Evolutionary conservation across 2,888 invertebrate genomes (phyloP), one percentile per base, ranked within the genome.

Genomic region (Epistrophe eligans): DNA sequence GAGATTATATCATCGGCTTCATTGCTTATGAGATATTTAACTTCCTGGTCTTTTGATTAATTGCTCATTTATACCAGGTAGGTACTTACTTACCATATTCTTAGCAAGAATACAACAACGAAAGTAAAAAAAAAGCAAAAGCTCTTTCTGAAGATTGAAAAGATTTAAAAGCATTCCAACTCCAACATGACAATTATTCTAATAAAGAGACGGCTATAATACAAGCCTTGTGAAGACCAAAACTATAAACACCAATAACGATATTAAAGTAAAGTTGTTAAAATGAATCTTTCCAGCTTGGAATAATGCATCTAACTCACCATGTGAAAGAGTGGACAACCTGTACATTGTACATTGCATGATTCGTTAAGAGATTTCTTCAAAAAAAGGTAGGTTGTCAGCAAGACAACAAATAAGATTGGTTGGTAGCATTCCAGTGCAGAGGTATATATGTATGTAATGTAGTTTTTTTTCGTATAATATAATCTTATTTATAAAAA

Each of bases 41-140:
- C 50, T 50, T 50, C 50, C 50, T 50, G 50, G 50, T 50, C 50
- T 50, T 50, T 50, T 50, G 19, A 50, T 50, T 50, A 50, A 50
- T 50, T 50, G 19, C 11, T 19, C 10, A 17, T 19, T 10, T 10
- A 17, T 19, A 50, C 10, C 10, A 3, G 17, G 11, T 38, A 38
- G 35, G 9, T 38, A 38, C 4, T 3, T 43, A 15, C 15, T 43
- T 13, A 24, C 6, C 13, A 52, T 52, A 52, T 52, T 24, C 24
- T 52, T 52, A 17, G 24, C 6, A 24, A 13, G 13, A 24, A 24
- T 24, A 24, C 52, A 52, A 24, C 10, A 19, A 50, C 1, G n/a
- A n/a, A n/a, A n/a, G n/a, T n/a, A n/a, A n/a, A n/a, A n/a, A 24
- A 24, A 5, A 24, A 52, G 6, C 19, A 19, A 52, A 52, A 52